These are phyloP conservation scores for Plagodis dolabraria DNA, from an alignment of 2,888 invertebrate species.

Conservation along the genomic window DNA sequence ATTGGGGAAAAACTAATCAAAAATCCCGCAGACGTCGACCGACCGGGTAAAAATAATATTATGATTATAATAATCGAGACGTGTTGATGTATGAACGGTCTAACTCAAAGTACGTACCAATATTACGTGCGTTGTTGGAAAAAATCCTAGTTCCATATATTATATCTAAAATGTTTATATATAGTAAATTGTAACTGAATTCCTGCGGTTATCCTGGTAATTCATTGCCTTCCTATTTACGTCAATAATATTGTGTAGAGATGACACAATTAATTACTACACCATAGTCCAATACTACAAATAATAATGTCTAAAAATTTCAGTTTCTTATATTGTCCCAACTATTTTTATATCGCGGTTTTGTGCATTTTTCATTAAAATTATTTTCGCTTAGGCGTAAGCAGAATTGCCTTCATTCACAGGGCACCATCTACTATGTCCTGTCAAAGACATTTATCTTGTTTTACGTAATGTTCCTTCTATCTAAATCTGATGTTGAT, in stretches of 20 bases:
- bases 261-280: background rate
- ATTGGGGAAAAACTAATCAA: slow-evolving; percentile 8
- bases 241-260: background rate
- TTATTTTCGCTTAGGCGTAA: no score
- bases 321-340: no score
- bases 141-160: no score
- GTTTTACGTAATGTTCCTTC: no score
- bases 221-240: background rate
- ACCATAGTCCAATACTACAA: no score
- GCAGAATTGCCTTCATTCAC: no score
- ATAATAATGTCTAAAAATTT: no score
- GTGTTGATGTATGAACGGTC: slow-evolving; percentile 6
- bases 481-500: no score
- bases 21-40: slow-evolving; percentile 7
- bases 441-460: no score
- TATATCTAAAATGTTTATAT: background rate
- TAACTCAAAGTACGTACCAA: background rate
- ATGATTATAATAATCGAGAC: slow-evolving; percentile 6
- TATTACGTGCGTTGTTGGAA: background rate
- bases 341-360: no score
- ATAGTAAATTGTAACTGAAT: background rate
- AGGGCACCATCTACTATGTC: no score
- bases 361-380: no score
- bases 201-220: background rate
- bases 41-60: background rate